Base-by-base conservation (phyloP, 2,888 invertebrate genomes). In the Phorcus lineatus region DNA sequence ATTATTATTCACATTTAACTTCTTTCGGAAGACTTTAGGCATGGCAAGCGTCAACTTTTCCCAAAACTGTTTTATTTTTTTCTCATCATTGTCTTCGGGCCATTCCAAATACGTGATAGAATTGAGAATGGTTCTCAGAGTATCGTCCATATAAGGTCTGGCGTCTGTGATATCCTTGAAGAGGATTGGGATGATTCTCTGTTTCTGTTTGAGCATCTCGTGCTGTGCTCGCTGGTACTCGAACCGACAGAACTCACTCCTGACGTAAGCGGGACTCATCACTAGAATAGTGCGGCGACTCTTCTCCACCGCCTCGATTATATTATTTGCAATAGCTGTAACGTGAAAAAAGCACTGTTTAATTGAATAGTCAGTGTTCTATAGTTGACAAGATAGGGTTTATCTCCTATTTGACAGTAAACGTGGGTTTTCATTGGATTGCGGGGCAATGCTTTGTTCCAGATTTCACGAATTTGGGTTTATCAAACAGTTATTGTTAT, bases 171-270 rank as follows among this genome's bases (percentile, higher is more conserved):
- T 81, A 62, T 88, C 87, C n/a, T 87, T 85, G 9, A 88, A 80
- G n/a, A 90, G 84, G 2, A 90, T 84, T 0, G 90, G 90, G 54
- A 90, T 88, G n/a, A 90, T 88, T 78, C 83, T 88, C 81, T 89
- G 89, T 80, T 87, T 88, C 19, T 88, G 82, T 77, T 88, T 86
- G n/a, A 90, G 79, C 90, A 90, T 90, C 82, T 90, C 90, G 17
- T 89, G 88, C 77, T 89, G 90, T 0, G 90, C 90, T 62, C 87
- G 87, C 67, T 90, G 89, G 77, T 89, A 90, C 76, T 90, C 90
- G 84, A 90, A 82, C 13, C 88, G 82, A 74, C 88, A 86, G 89
- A 89, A 90, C 75, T 90, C 89, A 75, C 88, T 88, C 16, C 86
- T 83, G 1, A 90, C 85, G 76, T 89, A 90, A 31, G 84, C 81